phyloP scores from a whole-genome alignment of 2,797 vertebrate genomes.

The Melanogrammus aeglefinus region DNA sequence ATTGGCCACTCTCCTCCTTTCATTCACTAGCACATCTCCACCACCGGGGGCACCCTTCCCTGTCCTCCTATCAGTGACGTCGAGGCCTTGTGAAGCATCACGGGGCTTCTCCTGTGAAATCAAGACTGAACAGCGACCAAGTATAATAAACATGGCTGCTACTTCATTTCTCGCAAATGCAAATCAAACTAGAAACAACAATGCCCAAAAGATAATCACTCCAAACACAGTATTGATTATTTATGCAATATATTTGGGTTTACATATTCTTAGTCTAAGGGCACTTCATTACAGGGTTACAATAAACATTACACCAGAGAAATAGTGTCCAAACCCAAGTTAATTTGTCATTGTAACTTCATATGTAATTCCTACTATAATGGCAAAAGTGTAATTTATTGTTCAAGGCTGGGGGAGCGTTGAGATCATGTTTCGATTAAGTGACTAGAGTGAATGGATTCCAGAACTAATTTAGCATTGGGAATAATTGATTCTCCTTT shows the following conservation, averaged over 20 bases:
- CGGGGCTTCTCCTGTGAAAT: conserved; percentile 4
- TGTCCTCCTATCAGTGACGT: conserved; percentile 36
- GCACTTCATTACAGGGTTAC: conserved; percentile 31
- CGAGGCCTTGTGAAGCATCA: conserved; percentile 19
- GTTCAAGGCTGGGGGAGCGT: background rate
- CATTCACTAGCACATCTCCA: conserved; percentile 55
- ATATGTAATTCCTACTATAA: background rate
- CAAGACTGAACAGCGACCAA: conserved; percentile 8
- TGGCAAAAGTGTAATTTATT: background rate
- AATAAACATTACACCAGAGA: conserved; percentile 28
- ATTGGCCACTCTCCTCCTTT: too few relatives aligned
- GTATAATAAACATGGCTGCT: conserved; percentile 1
- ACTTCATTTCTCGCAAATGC: background rate
- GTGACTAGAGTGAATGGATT: conserved; percentile 8
- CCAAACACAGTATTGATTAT: conserved; percentile 19
- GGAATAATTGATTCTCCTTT: conserved; percentile 15
- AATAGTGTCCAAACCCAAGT: conserved; percentile 25
- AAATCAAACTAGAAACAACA: background rate
- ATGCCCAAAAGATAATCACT: background rate
- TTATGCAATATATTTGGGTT: conserved; percentile 26
- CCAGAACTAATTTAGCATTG: conserved; percentile 23
- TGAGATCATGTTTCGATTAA: conserved; percentile 1
- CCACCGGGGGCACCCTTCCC: conserved; percentile 46
- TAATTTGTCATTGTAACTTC: conserved; percentile 17
- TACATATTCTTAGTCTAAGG: conserved; percentile 46